Percentiles rank a stretch among this genome's conserved stretches.
Conservation (phyloP, 2,888 invertebrate species). For the Pristionchus arcanus region DNA sequence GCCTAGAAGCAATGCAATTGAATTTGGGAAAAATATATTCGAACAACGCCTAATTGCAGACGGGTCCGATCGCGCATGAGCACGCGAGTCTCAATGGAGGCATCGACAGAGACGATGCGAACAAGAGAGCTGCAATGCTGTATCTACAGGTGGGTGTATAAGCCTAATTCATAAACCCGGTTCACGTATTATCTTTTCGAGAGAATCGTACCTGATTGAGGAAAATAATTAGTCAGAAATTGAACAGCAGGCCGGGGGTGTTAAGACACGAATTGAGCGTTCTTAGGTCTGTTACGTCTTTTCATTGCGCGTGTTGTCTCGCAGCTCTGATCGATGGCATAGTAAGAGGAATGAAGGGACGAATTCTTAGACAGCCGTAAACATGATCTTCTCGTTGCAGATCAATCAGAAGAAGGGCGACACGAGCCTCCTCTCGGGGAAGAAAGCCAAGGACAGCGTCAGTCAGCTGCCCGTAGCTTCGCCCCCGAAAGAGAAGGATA, state of each 20-base stretch:
- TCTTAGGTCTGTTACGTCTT: background rate
- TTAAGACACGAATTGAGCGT: background rate
- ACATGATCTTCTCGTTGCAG: background rate
- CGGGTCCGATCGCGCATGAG: background rate
- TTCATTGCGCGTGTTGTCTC: too few species aligned
- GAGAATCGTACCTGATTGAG: background rate
- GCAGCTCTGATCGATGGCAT: background rate
- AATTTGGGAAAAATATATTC: too few species aligned
- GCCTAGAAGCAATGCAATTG: background rate
- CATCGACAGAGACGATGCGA: background rate
- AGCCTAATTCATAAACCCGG: too few species aligned
- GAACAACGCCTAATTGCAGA: too few species aligned
- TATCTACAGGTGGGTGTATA: background rate
- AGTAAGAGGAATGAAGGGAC: background rate
- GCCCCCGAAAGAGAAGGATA: slow-evolving; percentile 34
- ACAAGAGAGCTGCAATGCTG: background rate
- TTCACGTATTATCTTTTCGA: background rate
- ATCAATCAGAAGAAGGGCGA: slow-evolving; percentile 35
- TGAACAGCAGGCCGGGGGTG: too few species aligned
- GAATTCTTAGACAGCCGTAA: background rate
- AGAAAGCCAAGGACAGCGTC: slow-evolving; percentile 18
- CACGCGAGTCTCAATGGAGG: background rate
- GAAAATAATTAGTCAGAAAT: background rate
- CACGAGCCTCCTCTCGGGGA: background rate
- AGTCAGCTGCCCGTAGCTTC: background rate